These are phyloP conservation scores for Periophthalmus modestus DNA, from an alignment of 2,113 vertebrate genomes.

Conservation along the genomic window DNA sequence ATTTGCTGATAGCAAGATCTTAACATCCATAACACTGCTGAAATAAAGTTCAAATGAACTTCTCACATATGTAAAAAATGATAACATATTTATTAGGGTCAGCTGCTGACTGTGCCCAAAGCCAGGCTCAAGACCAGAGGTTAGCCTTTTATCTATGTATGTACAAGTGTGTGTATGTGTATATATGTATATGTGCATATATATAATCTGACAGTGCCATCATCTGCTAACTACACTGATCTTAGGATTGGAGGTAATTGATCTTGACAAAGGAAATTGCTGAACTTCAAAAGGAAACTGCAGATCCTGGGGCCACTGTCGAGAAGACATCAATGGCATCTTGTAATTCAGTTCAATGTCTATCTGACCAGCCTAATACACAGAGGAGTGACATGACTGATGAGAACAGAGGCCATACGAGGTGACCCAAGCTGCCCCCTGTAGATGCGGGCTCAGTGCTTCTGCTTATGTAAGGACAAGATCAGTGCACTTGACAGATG, in stretches of 20 bases:
- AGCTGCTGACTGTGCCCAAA: too few species aligned
- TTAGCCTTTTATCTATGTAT: too few species aligned
- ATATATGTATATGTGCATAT: too few species aligned
- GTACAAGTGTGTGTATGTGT: too few species aligned
- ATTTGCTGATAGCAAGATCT: too few species aligned
- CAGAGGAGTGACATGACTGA: conserved; percentile 49
- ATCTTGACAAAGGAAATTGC: conserved; percentile 7
- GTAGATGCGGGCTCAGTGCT: conserved; percentile 11
- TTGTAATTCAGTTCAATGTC: conserved; percentile 55
- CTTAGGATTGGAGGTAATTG: conserved; percentile 9
- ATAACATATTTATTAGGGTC: too few species aligned
- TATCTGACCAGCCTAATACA: conserved; percentile 34
- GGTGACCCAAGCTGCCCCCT: conserved; percentile 40
- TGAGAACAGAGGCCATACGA: conserved; percentile 31
- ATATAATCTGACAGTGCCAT: conserved; percentile 18
- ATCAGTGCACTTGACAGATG: conserved; percentile 12
- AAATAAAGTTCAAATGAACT: too few species aligned
- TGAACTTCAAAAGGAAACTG: conserved; percentile 36
- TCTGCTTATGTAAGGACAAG: conserved; percentile 22
- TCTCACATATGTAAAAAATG: too few species aligned
- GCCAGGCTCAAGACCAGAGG: too few species aligned
- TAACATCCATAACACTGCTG: too few species aligned
- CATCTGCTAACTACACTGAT: conserved; percentile 2
- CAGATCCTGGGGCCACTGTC: conserved; percentile 1
- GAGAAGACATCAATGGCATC: conserved; percentile 31